These are phyloP conservation scores for Tiphia femorata DNA, from an alignment of 2,888 invertebrate species.

Conservation along the genomic window DNA sequence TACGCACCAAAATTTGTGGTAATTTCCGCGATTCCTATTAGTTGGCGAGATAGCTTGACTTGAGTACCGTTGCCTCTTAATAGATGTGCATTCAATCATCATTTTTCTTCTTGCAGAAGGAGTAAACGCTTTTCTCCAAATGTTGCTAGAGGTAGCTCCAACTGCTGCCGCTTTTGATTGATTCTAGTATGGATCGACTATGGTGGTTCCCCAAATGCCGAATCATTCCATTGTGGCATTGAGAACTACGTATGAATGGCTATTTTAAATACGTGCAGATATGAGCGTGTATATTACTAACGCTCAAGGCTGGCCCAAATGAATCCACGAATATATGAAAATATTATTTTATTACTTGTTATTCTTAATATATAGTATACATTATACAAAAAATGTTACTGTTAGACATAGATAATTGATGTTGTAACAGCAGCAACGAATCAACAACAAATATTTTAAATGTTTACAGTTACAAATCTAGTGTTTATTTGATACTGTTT, in stretches of 20 bases:
- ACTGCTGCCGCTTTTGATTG: constrained; percentile 78
- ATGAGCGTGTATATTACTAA: constrained; percentile 37
- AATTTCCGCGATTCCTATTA: too few relatives aligned
- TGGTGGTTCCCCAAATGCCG: constrained; percentile 47
- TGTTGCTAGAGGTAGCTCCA: constrained; percentile 91
- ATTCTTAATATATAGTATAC: constrained; percentile 56
- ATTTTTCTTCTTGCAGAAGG: constrained; percentile 77
- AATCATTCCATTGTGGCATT: constrained; percentile 64
- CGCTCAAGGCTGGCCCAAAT: constrained; percentile 44
- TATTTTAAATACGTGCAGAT: constrained; percentile 46
- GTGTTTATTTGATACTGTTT: constrained; percentile 27
- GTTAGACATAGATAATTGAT: constrained; percentile 48
- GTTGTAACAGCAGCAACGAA: constrained; percentile 47
- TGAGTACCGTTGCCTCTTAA: too few relatives aligned
- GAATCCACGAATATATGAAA: constrained; percentile 48
- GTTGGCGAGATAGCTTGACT: too few relatives aligned
- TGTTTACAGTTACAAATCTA: constrained; percentile 32
- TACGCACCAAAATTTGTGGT: too few relatives aligned
- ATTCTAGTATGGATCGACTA: constrained; percentile 28
- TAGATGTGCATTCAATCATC: too few relatives aligned
- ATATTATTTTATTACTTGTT: constrained; percentile 65
- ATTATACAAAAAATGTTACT: constrained; percentile 45
- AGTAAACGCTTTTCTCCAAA: constrained; percentile 90
- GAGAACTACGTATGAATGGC: constrained; percentile 40
- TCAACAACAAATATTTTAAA: constrained; percentile 47